Conservation (phyloP, 2,113 vertebrate genomes). For the Siniperca knerii region DNA sequence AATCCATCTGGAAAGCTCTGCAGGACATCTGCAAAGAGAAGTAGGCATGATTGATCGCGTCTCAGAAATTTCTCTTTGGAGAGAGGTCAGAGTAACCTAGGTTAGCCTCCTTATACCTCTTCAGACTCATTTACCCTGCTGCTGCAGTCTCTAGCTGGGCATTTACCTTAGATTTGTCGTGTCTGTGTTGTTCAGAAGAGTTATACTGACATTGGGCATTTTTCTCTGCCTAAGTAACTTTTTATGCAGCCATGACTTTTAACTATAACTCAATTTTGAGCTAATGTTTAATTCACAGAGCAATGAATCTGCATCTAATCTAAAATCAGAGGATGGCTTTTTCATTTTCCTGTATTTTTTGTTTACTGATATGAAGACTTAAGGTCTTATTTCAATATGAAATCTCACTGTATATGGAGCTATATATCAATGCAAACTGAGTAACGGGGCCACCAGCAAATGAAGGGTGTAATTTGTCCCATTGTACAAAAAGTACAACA, state of each 20-base stretch:
- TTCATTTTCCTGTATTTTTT: background rate
- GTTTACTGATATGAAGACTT: background rate
- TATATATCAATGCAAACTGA: background rate
- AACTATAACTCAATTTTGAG: background rate
- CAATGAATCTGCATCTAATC: background rate
- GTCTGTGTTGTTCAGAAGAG: background rate
- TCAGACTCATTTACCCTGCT: constrained; percentile 18
- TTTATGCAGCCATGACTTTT: constrained; percentile 23
- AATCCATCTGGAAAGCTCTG: constrained; percentile 39
- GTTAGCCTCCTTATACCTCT: background rate
- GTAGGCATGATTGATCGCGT: constrained; percentile 17
- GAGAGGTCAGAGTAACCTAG: constrained; percentile 34
- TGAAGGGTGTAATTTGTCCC: background rate
- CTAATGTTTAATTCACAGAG: constrained; percentile 10
- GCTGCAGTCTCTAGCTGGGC: background rate
- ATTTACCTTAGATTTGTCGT: background rate
- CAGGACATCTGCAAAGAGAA: constrained; percentile 25
- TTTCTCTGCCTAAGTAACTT: background rate
- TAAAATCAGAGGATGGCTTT: background rate
- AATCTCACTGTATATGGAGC: background rate
- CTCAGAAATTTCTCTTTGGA: constrained; percentile 9
- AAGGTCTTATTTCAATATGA: background rate
- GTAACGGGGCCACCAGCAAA: background rate
- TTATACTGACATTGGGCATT: constrained; percentile 17
- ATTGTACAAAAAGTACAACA: background rate